Conservation (phyloP, 1,140 invertebrate species). For the Proctacanthus coquilletti region DNA sequence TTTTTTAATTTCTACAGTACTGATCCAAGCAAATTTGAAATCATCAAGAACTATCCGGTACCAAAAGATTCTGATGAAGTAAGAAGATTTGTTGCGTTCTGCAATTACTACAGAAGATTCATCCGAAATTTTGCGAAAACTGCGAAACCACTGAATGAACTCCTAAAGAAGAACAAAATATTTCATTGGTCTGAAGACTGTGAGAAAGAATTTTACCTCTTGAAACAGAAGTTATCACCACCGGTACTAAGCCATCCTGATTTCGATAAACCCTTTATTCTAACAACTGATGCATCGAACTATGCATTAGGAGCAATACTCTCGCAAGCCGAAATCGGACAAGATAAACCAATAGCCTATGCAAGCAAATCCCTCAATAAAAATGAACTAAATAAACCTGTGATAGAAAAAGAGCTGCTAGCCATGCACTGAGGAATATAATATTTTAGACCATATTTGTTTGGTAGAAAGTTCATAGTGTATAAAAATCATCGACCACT, state of each 20-base stretch:
- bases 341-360: conserved; percentile 6
- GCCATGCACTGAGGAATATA: conserved; percentile 27
- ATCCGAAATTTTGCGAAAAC: conserved; percentile 13
- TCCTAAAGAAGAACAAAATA: conserved; percentile 13
- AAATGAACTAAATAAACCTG: conserved; percentile 9
- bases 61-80: conserved; percentile 11
- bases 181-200: conserved; percentile 5
- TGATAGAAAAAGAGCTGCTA: conserved; percentile 11
- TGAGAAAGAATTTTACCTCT: conserved; percentile 5
- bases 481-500: conserved; percentile 7
- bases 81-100: conserved; percentile 12
- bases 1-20: no score
- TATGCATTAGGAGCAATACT: conserved; percentile 8
- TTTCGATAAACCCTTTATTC: conserved; percentile 8
- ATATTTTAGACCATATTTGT: conserved; percentile 22
- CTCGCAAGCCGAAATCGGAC: conserved; percentile 3
- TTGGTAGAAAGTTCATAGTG: conserved; percentile 7
- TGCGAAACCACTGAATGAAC: conserved; percentile 13
- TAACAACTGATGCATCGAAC: conserved; percentile 9
- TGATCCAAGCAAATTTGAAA: conserved; percentile 12
- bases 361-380: conserved; percentile 9
- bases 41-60: conserved; percentile 10
- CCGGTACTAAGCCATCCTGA: conserved; percentile 9
- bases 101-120: conserved; percentile 13
- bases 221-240: not conserved